phyloP scores from a whole-genome alignment of 2,888 invertebrate species.

The Digitonthophagus gazella region DNA sequence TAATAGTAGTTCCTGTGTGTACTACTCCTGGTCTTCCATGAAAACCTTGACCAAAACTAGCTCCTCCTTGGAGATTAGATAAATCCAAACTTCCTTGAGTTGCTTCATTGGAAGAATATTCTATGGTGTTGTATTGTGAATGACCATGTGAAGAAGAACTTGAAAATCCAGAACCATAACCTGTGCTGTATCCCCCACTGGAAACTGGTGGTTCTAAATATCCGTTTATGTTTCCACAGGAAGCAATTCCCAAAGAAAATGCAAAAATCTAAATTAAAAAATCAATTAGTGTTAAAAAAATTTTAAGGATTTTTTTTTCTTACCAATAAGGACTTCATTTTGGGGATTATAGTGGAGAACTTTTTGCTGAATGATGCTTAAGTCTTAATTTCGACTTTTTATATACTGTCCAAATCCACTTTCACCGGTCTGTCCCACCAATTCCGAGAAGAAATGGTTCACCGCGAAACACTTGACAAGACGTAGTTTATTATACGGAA shows the following conservation, averaged over 20 bases:
- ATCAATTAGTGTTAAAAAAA: conserved; percentile 4
- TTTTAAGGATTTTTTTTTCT: not conserved
- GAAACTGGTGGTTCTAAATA: conserved; percentile 19
- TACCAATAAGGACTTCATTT: conserved; percentile 23
- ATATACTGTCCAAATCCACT: conserved; percentile 15
- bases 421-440: conserved; percentile 21
- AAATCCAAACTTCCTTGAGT: not conserved
- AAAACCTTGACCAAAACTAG: not conserved
- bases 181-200: conserved; percentile 12
- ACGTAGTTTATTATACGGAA: conserved; percentile 8
- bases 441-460: conserved; percentile 18
- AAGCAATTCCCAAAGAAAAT: conserved; percentile 9
- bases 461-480: not conserved
- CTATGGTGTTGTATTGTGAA: not conserved
- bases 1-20: conserved; percentile 39
- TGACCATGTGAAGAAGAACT: not conserved
- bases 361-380: conserved; percentile 4
- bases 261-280: conserved; percentile 11
- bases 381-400: conserved; percentile 14
- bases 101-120: not conserved
- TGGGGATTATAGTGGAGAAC: conserved; percentile 6
- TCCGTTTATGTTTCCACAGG: conserved; percentile 18
- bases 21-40: conserved; percentile 14
- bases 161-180: conserved; percentile 8
- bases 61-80: not conserved